Conservation (phyloP, 2,888 invertebrate genomes). For the Stomorhina lunata region DNA sequence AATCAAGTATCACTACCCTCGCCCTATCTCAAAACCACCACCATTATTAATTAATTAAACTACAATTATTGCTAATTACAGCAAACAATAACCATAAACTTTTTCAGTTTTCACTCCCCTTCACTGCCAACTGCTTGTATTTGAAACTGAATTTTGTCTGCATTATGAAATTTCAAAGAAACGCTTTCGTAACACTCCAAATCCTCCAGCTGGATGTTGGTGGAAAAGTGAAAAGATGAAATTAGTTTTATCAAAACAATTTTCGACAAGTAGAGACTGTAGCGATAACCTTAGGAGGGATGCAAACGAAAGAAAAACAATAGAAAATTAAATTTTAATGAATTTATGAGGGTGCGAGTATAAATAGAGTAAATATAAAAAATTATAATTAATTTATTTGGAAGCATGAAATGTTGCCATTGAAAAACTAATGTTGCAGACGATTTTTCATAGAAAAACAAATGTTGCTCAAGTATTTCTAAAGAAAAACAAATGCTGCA, state of each 20-base stretch:
- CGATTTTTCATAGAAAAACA: too few species aligned
- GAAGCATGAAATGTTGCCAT: too few species aligned
- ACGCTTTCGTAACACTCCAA: constrained; percentile 76
- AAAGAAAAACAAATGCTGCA: too few species aligned
- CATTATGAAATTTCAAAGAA: constrained; percentile 76
- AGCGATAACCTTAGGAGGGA: constrained; percentile 73
- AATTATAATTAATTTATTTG: not conserved
- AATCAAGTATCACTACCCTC: too few species aligned
- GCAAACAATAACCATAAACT: not conserved
- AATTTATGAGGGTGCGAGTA: not conserved
- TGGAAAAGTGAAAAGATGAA: constrained; percentile 72
- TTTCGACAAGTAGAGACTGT: constrained; percentile 76
- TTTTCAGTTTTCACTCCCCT: not conserved
- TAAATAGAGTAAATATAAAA: not conserved
- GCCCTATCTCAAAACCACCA: not conserved
- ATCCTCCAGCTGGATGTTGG: constrained; percentile 72
- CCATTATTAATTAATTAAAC: constrained; percentile 31
- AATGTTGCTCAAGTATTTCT: too few species aligned
- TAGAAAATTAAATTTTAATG: not conserved
- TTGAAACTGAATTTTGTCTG: constrained; percentile 70
- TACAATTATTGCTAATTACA: constrained; percentile 3
- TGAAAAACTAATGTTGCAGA: too few species aligned
- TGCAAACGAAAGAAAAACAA: not conserved
- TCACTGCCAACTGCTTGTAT: constrained; percentile 41
- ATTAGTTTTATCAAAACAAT: constrained; percentile 75